Evolutionary conservation across 2,113 vertebrate species (phyloP), one percentile per base, ranked within the genome.

Genomic region (Istiophorus platypterus): DNA sequence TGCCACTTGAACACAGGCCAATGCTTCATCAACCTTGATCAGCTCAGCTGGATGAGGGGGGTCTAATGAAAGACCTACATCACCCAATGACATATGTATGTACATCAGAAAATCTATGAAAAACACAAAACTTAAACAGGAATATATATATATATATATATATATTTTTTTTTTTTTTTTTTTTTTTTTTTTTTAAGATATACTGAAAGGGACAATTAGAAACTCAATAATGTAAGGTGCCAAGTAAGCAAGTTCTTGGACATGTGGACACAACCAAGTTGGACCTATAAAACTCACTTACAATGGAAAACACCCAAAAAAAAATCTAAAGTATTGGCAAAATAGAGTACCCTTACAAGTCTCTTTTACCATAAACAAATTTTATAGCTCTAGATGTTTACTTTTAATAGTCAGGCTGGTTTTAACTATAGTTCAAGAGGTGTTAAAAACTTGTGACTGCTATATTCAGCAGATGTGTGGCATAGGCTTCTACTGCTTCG

Each of bases 401-500:
- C 39, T 39, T 86, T 56, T 14, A 58, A 66, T 71, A 22, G 52
- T 54, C 22, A 15, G 7, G 29, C 11, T 77, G 20, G 39, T 47
- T 82, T 54, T 73, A 69, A 27, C 15, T 54, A 29, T 20, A 14
- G 51, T 68, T 74, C 59, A 85, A 85, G 73, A 85, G 59, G 82
- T 89, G 71, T 57, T 57, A 22, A 72, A 81, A 69, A 78, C 80
- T 49, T 29, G 22, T 15, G n/a, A 69, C 47, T 59, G 57, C 64
- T 78, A 37, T 52, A 84, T 84, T 79, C 58, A 84, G 41, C 59
- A 83, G 37, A 88, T 77, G 51, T 72, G 51, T 79, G 69, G 34
- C 57, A 20, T 57, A 24, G 59, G 31, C 62, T 72, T 78, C 66
- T 59, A 27, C 59, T 89, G 80, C 74, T 76, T 64, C 71, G 51